phyloP scores from a whole-genome alignment of 2,797 vertebrate genomes.

The Melanotaenia trifasciata region DNA sequence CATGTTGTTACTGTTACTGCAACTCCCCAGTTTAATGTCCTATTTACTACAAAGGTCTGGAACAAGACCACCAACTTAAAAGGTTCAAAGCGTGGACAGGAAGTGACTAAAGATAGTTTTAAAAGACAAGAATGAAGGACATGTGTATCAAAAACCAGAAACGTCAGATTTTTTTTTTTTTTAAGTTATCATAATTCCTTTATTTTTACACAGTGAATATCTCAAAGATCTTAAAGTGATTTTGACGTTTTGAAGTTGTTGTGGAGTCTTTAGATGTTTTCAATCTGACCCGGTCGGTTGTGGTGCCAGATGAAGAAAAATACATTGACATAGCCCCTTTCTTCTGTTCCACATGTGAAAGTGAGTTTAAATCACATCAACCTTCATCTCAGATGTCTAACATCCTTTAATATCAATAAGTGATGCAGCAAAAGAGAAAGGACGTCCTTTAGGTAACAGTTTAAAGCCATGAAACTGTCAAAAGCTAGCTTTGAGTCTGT shows the following conservation, averaged over 20 bases:
- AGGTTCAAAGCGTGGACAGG: background rate
- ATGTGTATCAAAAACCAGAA: background rate
- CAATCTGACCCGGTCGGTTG: background rate
- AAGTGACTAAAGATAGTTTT: no score
- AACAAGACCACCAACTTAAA: background rate
- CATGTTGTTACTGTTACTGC: conserved; percentile 13
- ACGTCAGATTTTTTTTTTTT: background rate
- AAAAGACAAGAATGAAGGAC: no score
- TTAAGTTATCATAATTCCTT: no score
- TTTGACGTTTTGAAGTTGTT: background rate
- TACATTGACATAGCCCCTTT: background rate
- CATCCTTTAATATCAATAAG: background rate
- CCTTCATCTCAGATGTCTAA: background rate
- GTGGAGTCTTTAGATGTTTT: background rate
- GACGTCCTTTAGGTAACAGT: background rate
- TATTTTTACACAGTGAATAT: background rate
- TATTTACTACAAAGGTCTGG: background rate
- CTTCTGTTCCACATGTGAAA: background rate
- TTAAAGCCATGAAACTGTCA: conserved; percentile 4
- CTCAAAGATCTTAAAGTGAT: background rate
- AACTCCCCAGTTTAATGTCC: conserved; percentile 2
- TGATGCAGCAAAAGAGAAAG: background rate
- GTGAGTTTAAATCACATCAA: background rate
- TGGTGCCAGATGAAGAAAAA: background rate
- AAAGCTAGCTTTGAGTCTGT: conserved; percentile 22